These are phyloP conservation scores for Antennarius striatus DNA, from an alignment of 2,113 vertebrate species.

Conservation along the genomic window DNA sequence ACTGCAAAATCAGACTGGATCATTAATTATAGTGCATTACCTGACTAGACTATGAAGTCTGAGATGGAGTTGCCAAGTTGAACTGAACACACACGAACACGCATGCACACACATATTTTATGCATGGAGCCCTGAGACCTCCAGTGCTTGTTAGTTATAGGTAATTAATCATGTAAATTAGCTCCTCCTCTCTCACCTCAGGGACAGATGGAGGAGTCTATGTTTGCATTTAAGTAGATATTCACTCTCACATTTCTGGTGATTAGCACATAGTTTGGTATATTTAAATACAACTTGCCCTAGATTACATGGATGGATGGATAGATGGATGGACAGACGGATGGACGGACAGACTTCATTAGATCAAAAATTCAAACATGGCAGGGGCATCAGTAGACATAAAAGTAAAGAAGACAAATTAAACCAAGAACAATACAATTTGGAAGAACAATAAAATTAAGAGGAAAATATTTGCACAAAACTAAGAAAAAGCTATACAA, in stretches of 20 bases:
- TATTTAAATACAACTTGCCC: slow-evolving; percentile 46
- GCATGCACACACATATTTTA: slow-evolving; percentile 26
- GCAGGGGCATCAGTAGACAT: too few species aligned
- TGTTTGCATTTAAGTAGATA: slow-evolving; percentile 71
- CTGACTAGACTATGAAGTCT: slow-evolving; percentile 53
- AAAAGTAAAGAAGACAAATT: too few species aligned
- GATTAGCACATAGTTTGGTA: slow-evolving; percentile 56
- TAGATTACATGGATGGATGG: slow-evolving; percentile 10
- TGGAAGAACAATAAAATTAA: too few species aligned
- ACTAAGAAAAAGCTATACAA: too few species aligned
- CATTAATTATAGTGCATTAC: slow-evolving; percentile 59
- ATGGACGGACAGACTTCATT: too few species aligned
- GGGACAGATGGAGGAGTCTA: slow-evolving; percentile 63
- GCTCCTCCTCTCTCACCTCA: slow-evolving; percentile 55
- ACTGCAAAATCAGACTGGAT: slow-evolving; percentile 30
- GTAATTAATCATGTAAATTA: slow-evolving; percentile 78
- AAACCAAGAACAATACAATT: too few species aligned
- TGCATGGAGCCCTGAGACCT: slow-evolving; percentile 40
- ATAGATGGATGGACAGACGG: too few species aligned
- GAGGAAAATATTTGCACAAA: too few species aligned
- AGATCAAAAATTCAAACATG: too few species aligned
- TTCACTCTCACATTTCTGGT: slow-evolving; percentile 48
- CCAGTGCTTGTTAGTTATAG: slow-evolving; percentile 61
- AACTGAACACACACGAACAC: slow-evolving; percentile 5
- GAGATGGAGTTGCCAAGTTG: background rate